Evolutionary conservation across 1,140 invertebrate species (phyloP).

Genomic region (Drosophila santomea): DNA sequence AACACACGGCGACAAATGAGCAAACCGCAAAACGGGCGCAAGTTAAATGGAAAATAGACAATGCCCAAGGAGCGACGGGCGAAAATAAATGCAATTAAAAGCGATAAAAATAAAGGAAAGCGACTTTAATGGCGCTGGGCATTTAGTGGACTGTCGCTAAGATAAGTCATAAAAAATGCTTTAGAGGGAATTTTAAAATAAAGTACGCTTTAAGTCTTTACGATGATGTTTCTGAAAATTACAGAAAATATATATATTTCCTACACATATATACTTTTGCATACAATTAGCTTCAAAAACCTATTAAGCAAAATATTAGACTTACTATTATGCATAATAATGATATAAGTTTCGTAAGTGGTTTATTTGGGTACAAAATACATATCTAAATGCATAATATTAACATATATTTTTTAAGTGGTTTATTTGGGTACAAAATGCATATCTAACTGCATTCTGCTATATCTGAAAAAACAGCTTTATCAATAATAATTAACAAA

Average conservation of each 20-base stretch:
- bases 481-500: conserved; percentile 32
- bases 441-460: background rate
- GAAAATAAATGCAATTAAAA: conserved; percentile 78
- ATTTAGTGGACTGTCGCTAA: conserved; percentile 51
- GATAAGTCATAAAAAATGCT: conserved; percentile 16
- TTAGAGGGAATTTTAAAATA: background rate
- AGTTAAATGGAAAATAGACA: conserved; percentile 27
- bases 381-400: background rate
- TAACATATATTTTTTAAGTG: background rate
- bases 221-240: background rate
- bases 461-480: too few relatives aligned
- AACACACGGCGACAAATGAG: conserved; percentile 75
- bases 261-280: too few relatives aligned
- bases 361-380: background rate
- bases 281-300: too few relatives aligned
- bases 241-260: too few relatives aligned
- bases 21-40: conserved; percentile 27
- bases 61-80: conserved; percentile 27
- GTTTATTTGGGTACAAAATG: background rate
- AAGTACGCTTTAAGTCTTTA: background rate
- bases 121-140: conserved; percentile 64
- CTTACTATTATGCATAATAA: too few relatives aligned
- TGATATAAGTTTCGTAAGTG: background rate
- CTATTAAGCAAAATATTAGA: too few relatives aligned
- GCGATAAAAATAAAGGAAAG: conserved; percentile 77